These are phyloP conservation scores for Tachysurus vachellii DNA, from an alignment of 2,113 vertebrate species.

Conservation along the genomic window DNA sequence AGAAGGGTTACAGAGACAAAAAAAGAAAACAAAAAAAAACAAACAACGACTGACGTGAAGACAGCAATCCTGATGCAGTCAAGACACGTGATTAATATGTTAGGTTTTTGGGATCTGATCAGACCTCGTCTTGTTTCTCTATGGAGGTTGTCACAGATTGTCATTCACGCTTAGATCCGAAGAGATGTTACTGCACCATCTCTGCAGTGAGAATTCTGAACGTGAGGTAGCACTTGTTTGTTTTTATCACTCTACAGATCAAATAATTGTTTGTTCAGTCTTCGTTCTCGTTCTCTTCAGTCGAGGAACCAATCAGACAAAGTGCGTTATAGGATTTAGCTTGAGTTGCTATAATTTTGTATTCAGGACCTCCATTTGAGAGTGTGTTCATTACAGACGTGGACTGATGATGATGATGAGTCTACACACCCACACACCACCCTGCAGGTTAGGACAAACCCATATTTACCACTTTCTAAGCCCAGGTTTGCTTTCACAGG, in stretches of 20 bases:
- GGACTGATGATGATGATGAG: constrained; percentile 7
- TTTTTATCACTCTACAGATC: background rate
- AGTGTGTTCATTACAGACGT: constrained; percentile 20
- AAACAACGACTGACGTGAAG: background rate
- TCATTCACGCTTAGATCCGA: constrained; percentile 27
- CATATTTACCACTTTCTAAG: background rate
- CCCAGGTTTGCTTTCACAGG: constrained; percentile 4
- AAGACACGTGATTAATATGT: constrained; percentile 12
- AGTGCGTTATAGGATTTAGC: background rate
- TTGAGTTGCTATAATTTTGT: background rate
- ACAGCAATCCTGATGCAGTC: background rate
- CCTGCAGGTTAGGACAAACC: constrained; percentile 23
- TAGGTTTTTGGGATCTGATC: constrained; percentile 15
- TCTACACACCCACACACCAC: background rate
- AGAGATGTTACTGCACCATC: background rate
- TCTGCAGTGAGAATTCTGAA: constrained; percentile 2
- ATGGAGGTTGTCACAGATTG: constrained; percentile 38
- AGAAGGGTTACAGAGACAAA: background rate
- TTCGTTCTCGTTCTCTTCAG: background rate
- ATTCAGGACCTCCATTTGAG: constrained; percentile 32
- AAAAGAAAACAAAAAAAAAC: background rate
- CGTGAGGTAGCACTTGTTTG: background rate
- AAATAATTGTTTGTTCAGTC: background rate
- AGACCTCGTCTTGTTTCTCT: constrained; percentile 24
- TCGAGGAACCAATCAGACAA: constrained; percentile 15